Conservation (phyloP, 2,797 vertebrate species). For the Spatula versicolor region DNA sequence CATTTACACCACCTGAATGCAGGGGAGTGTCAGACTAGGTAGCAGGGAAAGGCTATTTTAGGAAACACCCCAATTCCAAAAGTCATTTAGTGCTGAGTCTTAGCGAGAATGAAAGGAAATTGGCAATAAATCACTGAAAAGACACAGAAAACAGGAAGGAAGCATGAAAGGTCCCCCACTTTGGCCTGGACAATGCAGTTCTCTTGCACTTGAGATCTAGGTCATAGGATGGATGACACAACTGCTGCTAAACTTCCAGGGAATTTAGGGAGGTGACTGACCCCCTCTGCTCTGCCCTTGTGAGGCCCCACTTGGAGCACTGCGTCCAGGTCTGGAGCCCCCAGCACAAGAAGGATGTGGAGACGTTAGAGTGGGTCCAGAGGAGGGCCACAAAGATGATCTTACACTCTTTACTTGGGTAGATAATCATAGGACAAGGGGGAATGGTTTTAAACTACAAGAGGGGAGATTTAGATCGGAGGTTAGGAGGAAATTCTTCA, state of each 20-base stretch:
- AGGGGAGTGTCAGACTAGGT: rapidly evolving
- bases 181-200: background rate
- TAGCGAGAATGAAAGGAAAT: background rate
- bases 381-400: too few species aligned
- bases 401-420: too few species aligned
- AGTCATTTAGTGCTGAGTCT: background rate
- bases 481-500: too few species aligned
- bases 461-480: too few species aligned
- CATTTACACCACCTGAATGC: too few species aligned
- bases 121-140: rapidly evolving
- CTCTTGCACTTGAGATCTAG: background rate
- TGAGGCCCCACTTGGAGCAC: too few species aligned
- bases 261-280: background rate
- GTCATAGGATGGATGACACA: rapidly evolving
- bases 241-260: background rate
- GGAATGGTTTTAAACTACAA: too few species aligned
- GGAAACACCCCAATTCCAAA: background rate
- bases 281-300: too few species aligned
- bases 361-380: too few species aligned
- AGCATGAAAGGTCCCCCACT: background rate
- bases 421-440: too few species aligned
- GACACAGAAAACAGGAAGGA: background rate
- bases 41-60: rapidly evolving
- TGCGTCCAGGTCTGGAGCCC: too few species aligned
- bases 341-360: too few species aligned